A percentile compares a stretch with the other conserved stretches of the same genome.
Conservation (phyloP, 2,888 invertebrate genomes). For the Dione juno region DNA sequence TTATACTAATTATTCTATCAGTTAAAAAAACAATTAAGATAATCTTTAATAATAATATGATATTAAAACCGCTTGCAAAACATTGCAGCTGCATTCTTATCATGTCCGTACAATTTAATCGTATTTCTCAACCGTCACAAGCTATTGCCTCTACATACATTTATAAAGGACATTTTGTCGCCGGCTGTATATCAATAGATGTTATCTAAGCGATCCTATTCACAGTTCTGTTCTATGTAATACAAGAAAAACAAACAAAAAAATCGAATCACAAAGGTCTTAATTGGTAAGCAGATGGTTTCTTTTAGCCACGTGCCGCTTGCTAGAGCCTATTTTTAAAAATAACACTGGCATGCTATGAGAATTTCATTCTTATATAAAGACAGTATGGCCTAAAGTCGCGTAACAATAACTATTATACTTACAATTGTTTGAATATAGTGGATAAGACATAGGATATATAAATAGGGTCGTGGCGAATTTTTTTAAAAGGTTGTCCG, state of each 20-base stretch:
- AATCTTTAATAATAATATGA: slow-evolving; percentile 12
- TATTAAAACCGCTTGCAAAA: slow-evolving; percentile 22
- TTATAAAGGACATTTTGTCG: background rate
- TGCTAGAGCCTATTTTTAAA: slow-evolving; percentile 51
- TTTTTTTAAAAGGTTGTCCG: slow-evolving; percentile 7
- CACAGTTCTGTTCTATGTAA: slow-evolving; percentile 51
- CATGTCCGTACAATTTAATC: slow-evolving; percentile 9
- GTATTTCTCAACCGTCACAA: slow-evolving; percentile 15
- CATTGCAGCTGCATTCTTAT: slow-evolving; percentile 37
- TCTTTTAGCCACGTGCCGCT: slow-evolving; percentile 62
- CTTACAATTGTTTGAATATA: background rate
- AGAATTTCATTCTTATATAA: background rate
- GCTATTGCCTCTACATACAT: slow-evolving; percentile 2
- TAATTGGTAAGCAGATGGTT: slow-evolving; percentile 69
- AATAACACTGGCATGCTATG: slow-evolving; percentile 13
- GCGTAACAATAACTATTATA: background rate
- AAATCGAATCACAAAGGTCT: slow-evolving; percentile 49
- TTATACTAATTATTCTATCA: background rate
- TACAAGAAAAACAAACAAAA: slow-evolving; percentile 52
- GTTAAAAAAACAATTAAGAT: background rate
- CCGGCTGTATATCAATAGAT: slow-evolving; percentile 40
- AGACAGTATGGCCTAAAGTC: background rate
- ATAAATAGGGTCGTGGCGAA: background rate
- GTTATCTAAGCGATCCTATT: slow-evolving; percentile 51
- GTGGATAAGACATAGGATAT: background rate